phyloP scores from a whole-genome alignment of 2,797 vertebrate genomes.

The Alauda arvensis region DNA sequence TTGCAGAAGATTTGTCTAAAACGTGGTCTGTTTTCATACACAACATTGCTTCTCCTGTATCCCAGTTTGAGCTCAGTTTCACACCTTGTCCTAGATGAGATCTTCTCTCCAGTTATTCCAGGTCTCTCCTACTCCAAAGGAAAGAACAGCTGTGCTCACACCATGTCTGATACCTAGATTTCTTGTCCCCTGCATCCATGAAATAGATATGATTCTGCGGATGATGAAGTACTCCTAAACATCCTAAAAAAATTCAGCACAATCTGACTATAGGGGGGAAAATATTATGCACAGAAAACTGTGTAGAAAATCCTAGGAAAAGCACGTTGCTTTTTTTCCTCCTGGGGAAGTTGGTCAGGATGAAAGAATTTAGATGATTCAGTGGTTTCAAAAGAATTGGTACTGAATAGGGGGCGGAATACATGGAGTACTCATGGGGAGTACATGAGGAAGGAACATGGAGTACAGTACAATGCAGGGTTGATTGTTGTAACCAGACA shows the following conservation, averaged over 20 bases:
- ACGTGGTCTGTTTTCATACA: background rate
- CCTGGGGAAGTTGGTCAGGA: background rate
- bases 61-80: background rate
- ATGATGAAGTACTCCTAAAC: background rate
- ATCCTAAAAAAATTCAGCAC: background rate
- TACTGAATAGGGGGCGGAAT: background rate
- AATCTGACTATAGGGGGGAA: background rate
- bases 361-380: background rate
- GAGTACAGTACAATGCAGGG: too few species aligned
- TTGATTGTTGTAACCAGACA: background rate
- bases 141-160: background rate
- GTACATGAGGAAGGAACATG: too few species aligned
- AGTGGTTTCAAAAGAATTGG: background rate
- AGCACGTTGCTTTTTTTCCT: accelerated
- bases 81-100: background rate
- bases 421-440: too few species aligned
- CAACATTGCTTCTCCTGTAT: accelerated
- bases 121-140: accelerated
- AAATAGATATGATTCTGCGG: background rate
- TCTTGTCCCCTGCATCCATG: background rate
- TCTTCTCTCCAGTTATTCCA: background rate
- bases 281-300: background rate
- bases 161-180: background rate
- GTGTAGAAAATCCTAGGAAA: background rate
- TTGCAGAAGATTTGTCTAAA: background rate